Evolutionary conservation across 2,113 vertebrate species (phyloP).

Genomic region (Maylandia zebra): DNA sequence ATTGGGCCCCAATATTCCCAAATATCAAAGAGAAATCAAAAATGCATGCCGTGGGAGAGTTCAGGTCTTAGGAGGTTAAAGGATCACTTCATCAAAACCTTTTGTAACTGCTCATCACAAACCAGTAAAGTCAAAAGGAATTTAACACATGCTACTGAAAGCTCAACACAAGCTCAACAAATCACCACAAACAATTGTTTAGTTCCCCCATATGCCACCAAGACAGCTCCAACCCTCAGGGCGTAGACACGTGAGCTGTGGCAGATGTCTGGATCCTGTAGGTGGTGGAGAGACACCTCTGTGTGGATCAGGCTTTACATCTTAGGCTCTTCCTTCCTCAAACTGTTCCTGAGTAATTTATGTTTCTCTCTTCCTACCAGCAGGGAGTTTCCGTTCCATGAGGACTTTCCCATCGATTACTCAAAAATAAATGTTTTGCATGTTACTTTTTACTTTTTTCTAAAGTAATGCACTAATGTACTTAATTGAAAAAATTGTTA

Average conservation of each 20-base stretch:
- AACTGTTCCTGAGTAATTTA: not conserved
- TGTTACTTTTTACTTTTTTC: not conserved
- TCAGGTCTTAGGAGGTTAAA: not conserved
- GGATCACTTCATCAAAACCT: not conserved
- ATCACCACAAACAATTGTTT: not conserved
- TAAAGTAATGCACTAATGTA: not conserved
- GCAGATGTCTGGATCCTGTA: not conserved
- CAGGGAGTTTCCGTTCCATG: not conserved
- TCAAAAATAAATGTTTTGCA: not conserved
- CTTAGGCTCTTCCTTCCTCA: not conserved
- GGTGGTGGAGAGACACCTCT: not conserved
- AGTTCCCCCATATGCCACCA: not conserved
- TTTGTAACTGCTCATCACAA: not conserved
- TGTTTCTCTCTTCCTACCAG: not conserved
- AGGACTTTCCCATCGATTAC: accelerated
- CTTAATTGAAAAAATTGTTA: not conserved
- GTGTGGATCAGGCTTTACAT: not conserved
- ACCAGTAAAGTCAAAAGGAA: not conserved
- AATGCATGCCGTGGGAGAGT: not conserved
- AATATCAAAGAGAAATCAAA: not conserved
- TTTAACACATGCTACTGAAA: not conserved
- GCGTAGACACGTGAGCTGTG: not conserved
- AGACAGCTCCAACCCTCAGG: not conserved
- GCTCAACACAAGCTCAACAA: not conserved
- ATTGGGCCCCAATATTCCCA: not conserved